Base-by-base conservation (phyloP, 2,797 vertebrate genomes). In the Hozukius guyotensis region DNA sequence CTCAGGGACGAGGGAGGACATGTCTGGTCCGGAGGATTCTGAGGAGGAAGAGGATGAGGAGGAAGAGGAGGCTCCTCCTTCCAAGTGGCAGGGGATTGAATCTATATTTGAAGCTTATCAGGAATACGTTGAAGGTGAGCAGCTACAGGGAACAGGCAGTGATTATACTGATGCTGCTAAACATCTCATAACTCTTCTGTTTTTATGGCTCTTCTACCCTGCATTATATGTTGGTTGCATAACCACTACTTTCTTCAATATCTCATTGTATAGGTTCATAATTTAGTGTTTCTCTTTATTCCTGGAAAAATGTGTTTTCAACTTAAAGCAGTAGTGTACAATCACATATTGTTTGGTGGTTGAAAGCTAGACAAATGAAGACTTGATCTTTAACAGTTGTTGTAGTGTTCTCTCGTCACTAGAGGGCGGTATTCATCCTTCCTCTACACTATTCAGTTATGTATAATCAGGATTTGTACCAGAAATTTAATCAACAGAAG, bases 101-200 rank as follows among this genome's bases (percentile, higher is more conserved):
- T 97, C 98, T 49, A 96, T 99, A 90, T 97, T 98, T 90, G 98
- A 99, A 95, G 98, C 98, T 73, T 99, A 99, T 96, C 98, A 99
- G 94, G 98, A 99, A 87, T 98, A 98, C 62, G 94, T 97, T 89
- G 98, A 99, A 96, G 98, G 98, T 99, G 88, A 76, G 86, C 18
- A 16, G 55, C 29, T 32, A 5, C 9, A n/a, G 1, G 2, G n/a
- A 57, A 76, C 25, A 24, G 22, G 25, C 34, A 24, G 18, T 25
- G 55, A 29, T 77, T 57, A 24, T 4, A 25, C 12, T 80, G 20
- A 7, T 61, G 29, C 24, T 71, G 20, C 52, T 42, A 27, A 22
- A 72, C 25, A 20, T 46, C 38, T 2, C 13, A 14, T 38, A 38
- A 38, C 25, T 46, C 6, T 9, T 29, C 18, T 38, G 13, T 65